phyloP scores from a whole-genome alignment of 2,797 vertebrate genomes.

The Triplophysa yarkandensis region DNA sequence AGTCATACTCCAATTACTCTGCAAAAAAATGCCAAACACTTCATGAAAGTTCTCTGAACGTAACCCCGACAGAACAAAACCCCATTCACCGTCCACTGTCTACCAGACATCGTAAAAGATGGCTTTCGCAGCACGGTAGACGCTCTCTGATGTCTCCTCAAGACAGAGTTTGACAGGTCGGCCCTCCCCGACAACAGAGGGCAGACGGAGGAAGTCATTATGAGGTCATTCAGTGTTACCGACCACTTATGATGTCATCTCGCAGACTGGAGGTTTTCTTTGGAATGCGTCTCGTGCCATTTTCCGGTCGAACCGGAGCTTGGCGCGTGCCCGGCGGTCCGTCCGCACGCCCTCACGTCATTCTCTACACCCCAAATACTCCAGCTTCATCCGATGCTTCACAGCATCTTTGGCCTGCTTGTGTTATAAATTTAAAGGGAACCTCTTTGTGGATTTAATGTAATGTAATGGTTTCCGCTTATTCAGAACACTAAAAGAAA shows the following conservation, averaged over 20 bases:
- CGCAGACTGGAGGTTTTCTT: slow-evolving; percentile 27
- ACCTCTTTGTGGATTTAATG: slow-evolving; percentile 49
- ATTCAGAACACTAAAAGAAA: background rate
- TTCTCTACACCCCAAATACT: slow-evolving; percentile 16
- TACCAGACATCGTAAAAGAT: slow-evolving; percentile 48
- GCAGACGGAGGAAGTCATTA: slow-evolving; percentile 53
- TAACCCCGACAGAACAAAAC: slow-evolving; percentile 42
- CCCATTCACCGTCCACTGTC: slow-evolving; percentile 41
- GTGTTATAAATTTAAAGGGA: slow-evolving; percentile 23
- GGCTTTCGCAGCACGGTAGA: background rate
- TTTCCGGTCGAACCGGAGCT: slow-evolving; percentile 37
- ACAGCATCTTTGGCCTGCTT: background rate
- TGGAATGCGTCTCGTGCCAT: slow-evolving; percentile 45
- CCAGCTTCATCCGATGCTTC: slow-evolving; percentile 17
- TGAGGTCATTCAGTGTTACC: slow-evolving; percentile 54
- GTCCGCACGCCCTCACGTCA: slow-evolving; percentile 42
- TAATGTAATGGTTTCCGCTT: slow-evolving; percentile 49
- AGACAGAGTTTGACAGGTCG: slow-evolving; percentile 31
- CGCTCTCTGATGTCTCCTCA: slow-evolving; percentile 46
- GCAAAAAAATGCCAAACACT: slow-evolving; percentile 49
- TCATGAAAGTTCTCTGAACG: slow-evolving; percentile 46
- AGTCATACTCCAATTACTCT: slow-evolving; percentile 53
- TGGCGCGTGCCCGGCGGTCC: slow-evolving; percentile 39
- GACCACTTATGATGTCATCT: slow-evolving; percentile 53
- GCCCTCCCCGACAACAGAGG: slow-evolving; percentile 28